Base-by-base conservation (phyloP, 37 sponge, comb jelly and placozoan genomes). In the Halisarca cf. caerulea region DNA sequence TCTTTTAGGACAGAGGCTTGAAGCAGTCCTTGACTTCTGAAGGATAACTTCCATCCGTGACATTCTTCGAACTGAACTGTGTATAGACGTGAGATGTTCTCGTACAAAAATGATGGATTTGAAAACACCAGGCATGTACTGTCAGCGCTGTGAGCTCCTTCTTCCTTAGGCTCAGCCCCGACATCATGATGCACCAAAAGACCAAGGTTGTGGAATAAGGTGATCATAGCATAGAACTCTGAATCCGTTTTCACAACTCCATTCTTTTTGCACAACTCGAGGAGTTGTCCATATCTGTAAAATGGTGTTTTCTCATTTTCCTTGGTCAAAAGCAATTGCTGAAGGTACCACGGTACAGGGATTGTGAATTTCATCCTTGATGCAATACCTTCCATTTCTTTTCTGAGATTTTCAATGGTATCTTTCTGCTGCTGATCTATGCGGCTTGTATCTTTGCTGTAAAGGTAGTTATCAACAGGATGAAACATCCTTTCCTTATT, bases 221-320 rank as follows among this genome's bases (percentile, higher is more conserved):
- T 68, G 69, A 68, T 30, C 69, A 68, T 68, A 7, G 69, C 35
- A 30, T 68, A 34, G 69, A 68, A 68, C 69, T 68, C 69, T 18
- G 30, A 34, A 17, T 34, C 35, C n/a, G 30, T 34, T 34, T 68
- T 34, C 33, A 68, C 69, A 34, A 27, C 33, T 34, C 15, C 30
- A 3, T 9, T 30, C 0, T 1, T 17, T 34, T 27, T 34, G 69
- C 69, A 68, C 1, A 34, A n/a, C 4, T 68, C 30, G 33, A 34
- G 35, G 69, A 68, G 69, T 3, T 68, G 2, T 4, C 69, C 69
- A 68, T 68, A 68, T 30, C 0, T 30, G 7, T 68, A 34, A 34
- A 68, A 28, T n/a, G 69, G 69, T 30, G 1, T 68, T 30, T 9
- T 4, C 34, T 68, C 35, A 47, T 11, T 14, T 8, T 27, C 35